Conservation (phyloP, 2,797 vertebrate species). For the Pelobates cultripes region DNA sequence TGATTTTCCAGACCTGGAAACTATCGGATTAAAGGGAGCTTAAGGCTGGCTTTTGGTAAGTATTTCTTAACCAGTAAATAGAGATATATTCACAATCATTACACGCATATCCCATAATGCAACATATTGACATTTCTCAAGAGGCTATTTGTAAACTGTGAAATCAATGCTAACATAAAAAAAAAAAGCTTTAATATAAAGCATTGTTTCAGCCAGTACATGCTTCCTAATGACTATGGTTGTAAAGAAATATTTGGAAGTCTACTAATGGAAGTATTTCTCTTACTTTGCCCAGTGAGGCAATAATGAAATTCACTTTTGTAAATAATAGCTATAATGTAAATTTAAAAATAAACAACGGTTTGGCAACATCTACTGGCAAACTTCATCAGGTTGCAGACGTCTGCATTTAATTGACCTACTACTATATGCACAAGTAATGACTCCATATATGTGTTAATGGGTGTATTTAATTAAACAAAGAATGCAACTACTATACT, state of each 20-base stretch:
- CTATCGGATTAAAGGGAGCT: constrained; percentile 1
- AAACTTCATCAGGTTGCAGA: no score
- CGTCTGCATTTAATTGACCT: no score
- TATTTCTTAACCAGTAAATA: constrained; percentile 11
- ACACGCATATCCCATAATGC: not conserved
- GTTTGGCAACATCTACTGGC: not conserved
- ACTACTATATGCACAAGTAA: no score
- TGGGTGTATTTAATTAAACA: no score
- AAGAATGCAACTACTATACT: no score
- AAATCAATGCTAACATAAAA: not conserved
- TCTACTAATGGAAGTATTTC: not conserved
- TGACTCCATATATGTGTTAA: no score
- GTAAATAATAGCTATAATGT: constrained; percentile 5
- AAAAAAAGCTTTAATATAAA: not conserved
- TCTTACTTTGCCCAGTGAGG: not conserved
- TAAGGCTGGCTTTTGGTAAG: not conserved
- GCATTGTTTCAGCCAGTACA: not conserved
- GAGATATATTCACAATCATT: not conserved
- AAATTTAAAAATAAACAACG: not conserved
- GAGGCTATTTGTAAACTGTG: constrained; percentile 10
- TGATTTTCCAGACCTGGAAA: constrained; percentile 13
- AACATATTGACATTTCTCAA: not conserved
- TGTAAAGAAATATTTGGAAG: not conserved
- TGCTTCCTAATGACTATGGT: not conserved
- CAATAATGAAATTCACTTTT: not conserved